phyloP scores from a whole-genome alignment of 2,113 vertebrate genomes.

The Talpa occidentalis region DNA sequence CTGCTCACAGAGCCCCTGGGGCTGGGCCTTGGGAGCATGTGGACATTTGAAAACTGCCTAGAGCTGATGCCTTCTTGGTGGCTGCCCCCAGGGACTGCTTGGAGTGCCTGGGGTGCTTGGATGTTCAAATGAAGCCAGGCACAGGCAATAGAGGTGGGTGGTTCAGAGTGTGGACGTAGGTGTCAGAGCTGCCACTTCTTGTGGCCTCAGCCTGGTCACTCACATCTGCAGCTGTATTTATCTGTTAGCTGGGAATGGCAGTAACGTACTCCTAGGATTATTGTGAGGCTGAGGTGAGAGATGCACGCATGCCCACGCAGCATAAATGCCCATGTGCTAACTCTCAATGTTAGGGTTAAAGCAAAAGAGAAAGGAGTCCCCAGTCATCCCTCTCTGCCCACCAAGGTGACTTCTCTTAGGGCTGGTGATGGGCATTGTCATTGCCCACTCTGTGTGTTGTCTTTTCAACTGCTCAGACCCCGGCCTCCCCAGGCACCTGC shows the following conservation, averaged over 20 bases:
- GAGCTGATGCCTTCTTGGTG: neutral
- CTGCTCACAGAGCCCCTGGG: neutral
- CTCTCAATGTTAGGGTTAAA: neutral
- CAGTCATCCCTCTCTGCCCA: neutral
- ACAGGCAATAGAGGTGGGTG: neutral
- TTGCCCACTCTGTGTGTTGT: neutral
- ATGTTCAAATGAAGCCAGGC: neutral
- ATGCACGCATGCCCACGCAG: fast-evolving
- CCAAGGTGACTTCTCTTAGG: neutral
- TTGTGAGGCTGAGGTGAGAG: neutral
- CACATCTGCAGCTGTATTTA: neutral
- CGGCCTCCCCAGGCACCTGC: neutral
- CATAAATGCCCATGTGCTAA: neutral
- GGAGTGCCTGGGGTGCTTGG: neutral
- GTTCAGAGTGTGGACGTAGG: neutral
- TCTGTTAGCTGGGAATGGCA: neutral
- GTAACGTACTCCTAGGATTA: neutral
- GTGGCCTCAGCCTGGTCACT: neutral
- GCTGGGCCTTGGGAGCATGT: neutral
- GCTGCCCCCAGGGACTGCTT: neutral
- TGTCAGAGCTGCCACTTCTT: neutral
- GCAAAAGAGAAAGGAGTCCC: neutral
- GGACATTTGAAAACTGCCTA: neutral
- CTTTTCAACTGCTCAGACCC: neutral
- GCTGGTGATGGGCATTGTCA: neutral